Evolutionary conservation across 2,888 invertebrate species (phyloP).

Genomic region (Phortica magna): DNA sequence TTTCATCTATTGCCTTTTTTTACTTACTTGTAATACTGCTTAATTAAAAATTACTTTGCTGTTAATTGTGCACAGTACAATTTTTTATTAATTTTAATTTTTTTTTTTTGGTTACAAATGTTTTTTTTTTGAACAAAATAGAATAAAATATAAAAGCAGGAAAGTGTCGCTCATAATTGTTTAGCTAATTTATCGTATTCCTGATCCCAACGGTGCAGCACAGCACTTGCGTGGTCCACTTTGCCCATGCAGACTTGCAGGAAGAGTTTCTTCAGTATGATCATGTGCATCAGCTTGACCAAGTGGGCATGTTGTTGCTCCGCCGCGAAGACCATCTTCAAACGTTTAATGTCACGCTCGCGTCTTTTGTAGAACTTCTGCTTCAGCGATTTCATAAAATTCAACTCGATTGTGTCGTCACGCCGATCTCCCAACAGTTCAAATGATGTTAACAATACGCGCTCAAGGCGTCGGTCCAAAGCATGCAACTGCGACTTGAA

Average conservation of each 20-base stretch:
- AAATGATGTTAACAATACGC: not conserved
- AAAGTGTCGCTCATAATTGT: not conserved
- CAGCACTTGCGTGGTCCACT: not conserved
- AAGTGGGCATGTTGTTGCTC: constrained; percentile 24
- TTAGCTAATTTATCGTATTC: not conserved
- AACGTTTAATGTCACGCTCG: not conserved
- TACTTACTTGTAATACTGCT: constrained; percentile 52
- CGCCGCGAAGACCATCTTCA: not conserved
- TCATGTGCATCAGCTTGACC: not conserved
- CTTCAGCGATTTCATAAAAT: not conserved
- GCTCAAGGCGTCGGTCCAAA: not conserved
- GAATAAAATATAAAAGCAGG: not conserved
- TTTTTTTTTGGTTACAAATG: not conserved
- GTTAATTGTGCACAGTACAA: constrained; percentile 50
- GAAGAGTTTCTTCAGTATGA: constrained; percentile 16
- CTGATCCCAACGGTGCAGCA: not conserved
- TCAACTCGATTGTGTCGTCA: not conserved
- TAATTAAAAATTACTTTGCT: constrained; percentile 64
- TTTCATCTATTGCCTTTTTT: not conserved
- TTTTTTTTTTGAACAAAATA: not conserved
- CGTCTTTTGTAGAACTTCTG: constrained; percentile 7
- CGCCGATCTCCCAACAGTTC: not conserved
- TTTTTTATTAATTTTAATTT: constrained; percentile 49
- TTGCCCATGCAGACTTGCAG: not conserved
- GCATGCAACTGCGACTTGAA: not conserved